A percentile compares a stretch with the other conserved stretches of the same genome.
phyloP scores from a whole-genome alignment of 92 coral and sea anemone genomes.

The Siderastrea siderea region DNA sequence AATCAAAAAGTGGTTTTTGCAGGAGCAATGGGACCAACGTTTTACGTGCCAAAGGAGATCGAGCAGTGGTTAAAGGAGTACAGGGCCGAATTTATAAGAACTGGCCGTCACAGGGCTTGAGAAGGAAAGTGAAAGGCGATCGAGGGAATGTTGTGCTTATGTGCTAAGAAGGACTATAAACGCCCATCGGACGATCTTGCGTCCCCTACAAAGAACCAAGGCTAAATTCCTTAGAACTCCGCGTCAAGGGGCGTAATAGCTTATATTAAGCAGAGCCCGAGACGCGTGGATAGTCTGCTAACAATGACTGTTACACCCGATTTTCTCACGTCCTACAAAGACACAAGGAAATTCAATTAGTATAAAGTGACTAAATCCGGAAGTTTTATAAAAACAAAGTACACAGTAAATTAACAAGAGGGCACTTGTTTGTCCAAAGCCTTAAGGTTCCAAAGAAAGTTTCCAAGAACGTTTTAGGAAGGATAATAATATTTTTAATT shows the following conservation, averaged over 20 bases:
- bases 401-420: background rate
- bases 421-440: background rate
- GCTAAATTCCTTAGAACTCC: background rate
- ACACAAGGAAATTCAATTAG: constrained; percentile 15
- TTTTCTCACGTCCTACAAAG: background rate
- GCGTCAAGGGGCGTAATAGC: background rate
- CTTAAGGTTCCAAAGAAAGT: constrained; percentile 1
- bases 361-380: constrained; percentile 24
- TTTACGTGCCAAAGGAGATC: constrained; percentile 59
- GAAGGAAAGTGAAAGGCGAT: background rate
- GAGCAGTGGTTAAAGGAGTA: constrained; percentile 55
- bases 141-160: background rate
- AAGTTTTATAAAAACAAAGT: background rate
- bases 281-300: background rate
- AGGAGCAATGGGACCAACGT: constrained; percentile 78
- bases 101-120: constrained; percentile 46
- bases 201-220: background rate
- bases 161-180: background rate
- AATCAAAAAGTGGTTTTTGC: constrained; percentile 54
- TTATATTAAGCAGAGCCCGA: constrained; percentile 1
- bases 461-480: background rate
- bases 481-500: constrained; percentile 23
- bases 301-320: background rate
- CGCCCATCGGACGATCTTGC: background rate
- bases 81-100: constrained; percentile 38